These are phyloP conservation scores for Glomeris maerens DNA, from an alignment of 1,140 invertebrate species.

Conservation along the genomic window DNA sequence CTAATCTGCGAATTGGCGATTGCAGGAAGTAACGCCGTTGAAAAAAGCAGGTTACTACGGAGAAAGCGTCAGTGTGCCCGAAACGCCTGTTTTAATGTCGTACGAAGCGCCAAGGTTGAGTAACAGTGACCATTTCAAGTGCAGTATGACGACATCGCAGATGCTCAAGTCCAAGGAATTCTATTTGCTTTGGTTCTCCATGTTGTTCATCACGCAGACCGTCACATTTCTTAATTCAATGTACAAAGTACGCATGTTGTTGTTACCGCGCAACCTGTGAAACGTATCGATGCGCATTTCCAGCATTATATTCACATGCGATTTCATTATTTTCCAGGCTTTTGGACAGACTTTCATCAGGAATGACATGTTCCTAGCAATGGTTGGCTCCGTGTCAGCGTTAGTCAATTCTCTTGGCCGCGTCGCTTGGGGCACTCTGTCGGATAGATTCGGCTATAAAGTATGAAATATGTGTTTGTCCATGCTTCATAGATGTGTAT, in stretches of 20 bases:
- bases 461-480: slow-evolving; percentile 15
- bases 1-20: no score
- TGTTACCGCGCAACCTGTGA: no score
- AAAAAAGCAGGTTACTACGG: no score
- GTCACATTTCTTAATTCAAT: slow-evolving; percentile 32
- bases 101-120: no score
- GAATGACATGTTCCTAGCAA: slow-evolving; percentile 34
- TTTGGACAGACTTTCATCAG: slow-evolving; percentile 36
- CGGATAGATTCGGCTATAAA: slow-evolving; percentile 31
- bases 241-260: slow-evolving; percentile 30
- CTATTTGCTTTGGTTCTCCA: slow-evolving; percentile 30
- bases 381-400: slow-evolving; percentile 35
- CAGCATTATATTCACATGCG: no score
- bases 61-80: no score
- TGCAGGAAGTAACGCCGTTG: no score
- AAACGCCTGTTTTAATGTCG: no score
- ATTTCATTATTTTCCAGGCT: slow-evolving; percentile 14
- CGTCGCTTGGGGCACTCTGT: slow-evolving; percentile 34
- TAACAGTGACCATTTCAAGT: no score
- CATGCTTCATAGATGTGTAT: neutral
- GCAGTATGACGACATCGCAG: slow-evolving; percentile 14
- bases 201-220: slow-evolving; percentile 30
- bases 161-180: slow-evolving; percentile 22
- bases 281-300: no score
- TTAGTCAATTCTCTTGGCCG: slow-evolving; percentile 34